Base-by-base conservation (phyloP, 2,797 vertebrate species). In the Margarornis squamiger region DNA sequence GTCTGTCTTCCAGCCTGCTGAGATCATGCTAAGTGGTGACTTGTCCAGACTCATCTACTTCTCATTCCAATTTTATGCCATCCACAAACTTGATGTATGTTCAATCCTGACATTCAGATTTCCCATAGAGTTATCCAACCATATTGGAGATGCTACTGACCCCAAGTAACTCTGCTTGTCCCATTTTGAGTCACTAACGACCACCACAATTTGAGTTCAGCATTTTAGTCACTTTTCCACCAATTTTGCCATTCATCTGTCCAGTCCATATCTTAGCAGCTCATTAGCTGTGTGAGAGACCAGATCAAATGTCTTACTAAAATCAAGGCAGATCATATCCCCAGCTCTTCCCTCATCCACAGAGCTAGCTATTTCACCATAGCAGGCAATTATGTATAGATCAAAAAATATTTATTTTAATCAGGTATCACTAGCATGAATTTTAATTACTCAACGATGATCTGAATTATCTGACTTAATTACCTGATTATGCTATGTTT, bases 391-490 rank as follows among this genome's bases (percentile, higher is more conserved):
- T 90, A 65, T 52, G 22, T 70, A 62, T 43, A 55, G 30, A 96
- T 87, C 27, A 92, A 93, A 92, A 94, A 89, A 79, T 85, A 79
- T 93, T 89, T 94, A 79, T 94, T 94, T 94, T 85, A 95, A 82
- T 93, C 92, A 96, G 81, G 63, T 94, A 63, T 79, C 90, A 92
- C 63, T 75, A 77, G 27, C 43, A 74, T 92, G 71, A 96, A 89
- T 94, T 96, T 94, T 95, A 95, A 96, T 94, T 65, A 91, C 43
- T 89, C 54, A 82, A n/a, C 77, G 39, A 94, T 82, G 48, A 89
- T 89, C 61, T 82, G 88, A 95, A 95, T 91, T 95, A 89, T 93
- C 38, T 91, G 80, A 88, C 45, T 95, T 96, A 87, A 94, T 95
- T 95, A 92, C 45, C 45, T 93, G 80, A 96, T 96, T 93, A 94